Base-by-base conservation (phyloP, 2,113 vertebrate genomes). In the Rhagologus leucostigma region DNA sequence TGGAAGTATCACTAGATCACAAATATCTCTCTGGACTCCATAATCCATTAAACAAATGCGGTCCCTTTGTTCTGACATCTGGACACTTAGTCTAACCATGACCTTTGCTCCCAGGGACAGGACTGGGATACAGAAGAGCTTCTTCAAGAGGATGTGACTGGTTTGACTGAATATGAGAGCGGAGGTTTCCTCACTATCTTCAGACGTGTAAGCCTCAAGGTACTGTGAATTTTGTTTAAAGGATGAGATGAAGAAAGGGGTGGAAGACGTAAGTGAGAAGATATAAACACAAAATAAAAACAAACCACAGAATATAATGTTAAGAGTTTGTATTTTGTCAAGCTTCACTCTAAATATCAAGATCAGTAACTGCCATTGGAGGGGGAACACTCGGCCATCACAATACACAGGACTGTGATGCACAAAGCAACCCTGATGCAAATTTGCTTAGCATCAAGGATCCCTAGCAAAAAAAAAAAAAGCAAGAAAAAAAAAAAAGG, bases 81-180 rank as follows among this genome's bases (percentile, higher is more conserved):
- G 88, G 88, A 95, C 46, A 16, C 52, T 94, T 84, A 71, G 64
- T 88, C 46, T 95, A 85, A 91, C 75, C 1, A 0, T 83, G 91
- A 95, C 87, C 87, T 95, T 89, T 97, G 81, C 81, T 96, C 74
- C 55, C 76, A 91, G 93, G 90, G 87, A 89, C 50, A 78, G 65
- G 46, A n/a, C 57, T 71, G 80, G 57, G 69, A 77, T 83, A 22
- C n/a, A 73, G 69, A 82, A 84, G 84, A 89, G 64, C 44, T 82
- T 16, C 90, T 87, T 92, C 57, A 49, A 22, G 65, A 46, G 46
- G 27, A 84, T 4, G 19, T 64, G 46, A 27, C 69, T 39, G 69
- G 46, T 50, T 85, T n/a, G 23, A 42, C 60, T 63, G 75, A 92
- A 90, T 46, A 44, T 6, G 56, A 78, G 76, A 89, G 23, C 0